Base-by-base conservation (phyloP, 2,113 vertebrate genomes). In the Vimba vimba region DNA sequence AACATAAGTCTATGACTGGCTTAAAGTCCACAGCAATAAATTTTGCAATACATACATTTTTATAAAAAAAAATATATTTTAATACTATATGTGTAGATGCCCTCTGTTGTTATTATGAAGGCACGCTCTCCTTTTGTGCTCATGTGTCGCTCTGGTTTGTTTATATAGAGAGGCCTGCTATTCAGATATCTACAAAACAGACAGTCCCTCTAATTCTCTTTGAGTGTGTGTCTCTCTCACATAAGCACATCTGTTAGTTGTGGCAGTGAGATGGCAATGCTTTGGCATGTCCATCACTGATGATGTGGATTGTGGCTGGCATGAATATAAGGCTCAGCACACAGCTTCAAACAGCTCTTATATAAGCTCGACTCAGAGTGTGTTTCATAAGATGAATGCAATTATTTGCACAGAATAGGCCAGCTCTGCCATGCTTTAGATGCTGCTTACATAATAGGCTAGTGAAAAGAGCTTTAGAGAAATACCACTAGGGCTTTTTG, bases 311-410 rank as follows among this genome's bases (percentile, higher is more conserved):
- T 47, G 73, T 27, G 83, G 33, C 57, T 43, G 79, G 30, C 52
- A 36, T 80, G 73, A 43, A 75, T 57, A 45, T 55, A 73, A 76
- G 73, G 79, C 62, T 82, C 52, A 43, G 83, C 66, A 82, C 59
- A 85, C 78, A 33, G 71, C 77, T 86, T 89, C 80, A 81, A 78
- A 78, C 66, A 50, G 73, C 62, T 66, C 89, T 89, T 89, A 85
- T 55, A 68, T 85, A 89, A 90, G 64, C 57, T 57, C 60, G 57
- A 79, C 87, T 85, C 78, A 78, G 60, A 74, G 64, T 68, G 59
- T n/a, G 50, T 85, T 85, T 88, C 43, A 25, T 78, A 86, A 86
- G 80, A 84, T 84, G 36, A 84, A 89, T 87, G 86, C 76, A 86
- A 75, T 87, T 78, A 87, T 85, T 88, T 52, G 60, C 52, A 82